Percentiles rank a stretch among this genome's conserved stretches.
Evolutionary conservation across 2,797 vertebrate genomes (phyloP).

Genomic region (Mallotus villosus): DNA sequence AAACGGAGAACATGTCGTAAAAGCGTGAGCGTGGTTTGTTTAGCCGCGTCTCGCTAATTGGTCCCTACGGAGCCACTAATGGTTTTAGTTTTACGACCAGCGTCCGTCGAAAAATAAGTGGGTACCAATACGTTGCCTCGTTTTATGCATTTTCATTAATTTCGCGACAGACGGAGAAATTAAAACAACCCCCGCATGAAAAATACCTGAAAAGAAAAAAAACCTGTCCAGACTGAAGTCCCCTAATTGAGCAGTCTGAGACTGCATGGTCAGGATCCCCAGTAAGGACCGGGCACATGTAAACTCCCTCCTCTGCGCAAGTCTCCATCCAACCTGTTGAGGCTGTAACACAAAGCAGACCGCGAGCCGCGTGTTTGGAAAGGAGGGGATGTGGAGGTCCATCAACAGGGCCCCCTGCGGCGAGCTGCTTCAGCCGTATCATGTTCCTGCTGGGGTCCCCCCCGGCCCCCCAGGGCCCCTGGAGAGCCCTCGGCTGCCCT

Average conservation of each 20-base stretch:
- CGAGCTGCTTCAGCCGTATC: slow-evolving; percentile 26
- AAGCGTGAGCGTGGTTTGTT: slow-evolving; percentile 49
- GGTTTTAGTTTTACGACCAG: slow-evolving; percentile 59
- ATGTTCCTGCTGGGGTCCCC: slow-evolving; percentile 41
- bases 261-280: background rate
- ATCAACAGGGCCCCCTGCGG: no score
- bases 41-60: slow-evolving; percentile 57
- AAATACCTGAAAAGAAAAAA: background rate
- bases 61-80: slow-evolving; percentile 63
- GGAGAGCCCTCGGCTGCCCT: slow-evolving; percentile 37
- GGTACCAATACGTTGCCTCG: slow-evolving; percentile 28
- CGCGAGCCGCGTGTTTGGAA: background rate
- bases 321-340: no score
- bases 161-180: slow-evolving; percentile 30
- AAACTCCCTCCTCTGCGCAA: no score
- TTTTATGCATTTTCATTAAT: slow-evolving; percentile 52
- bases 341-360: no score
- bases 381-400: no score
- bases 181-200: slow-evolving; percentile 15
- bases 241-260: slow-evolving; percentile 40
- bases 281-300: no score
- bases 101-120: slow-evolving; percentile 46
- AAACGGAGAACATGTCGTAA: slow-evolving; percentile 37
- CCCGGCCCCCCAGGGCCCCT: background rate
- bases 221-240: slow-evolving; percentile 41